Evolutionary conservation across 2,113 vertebrate genomes (phyloP).

Genomic region (Macroglossus sobrinus): DNA sequence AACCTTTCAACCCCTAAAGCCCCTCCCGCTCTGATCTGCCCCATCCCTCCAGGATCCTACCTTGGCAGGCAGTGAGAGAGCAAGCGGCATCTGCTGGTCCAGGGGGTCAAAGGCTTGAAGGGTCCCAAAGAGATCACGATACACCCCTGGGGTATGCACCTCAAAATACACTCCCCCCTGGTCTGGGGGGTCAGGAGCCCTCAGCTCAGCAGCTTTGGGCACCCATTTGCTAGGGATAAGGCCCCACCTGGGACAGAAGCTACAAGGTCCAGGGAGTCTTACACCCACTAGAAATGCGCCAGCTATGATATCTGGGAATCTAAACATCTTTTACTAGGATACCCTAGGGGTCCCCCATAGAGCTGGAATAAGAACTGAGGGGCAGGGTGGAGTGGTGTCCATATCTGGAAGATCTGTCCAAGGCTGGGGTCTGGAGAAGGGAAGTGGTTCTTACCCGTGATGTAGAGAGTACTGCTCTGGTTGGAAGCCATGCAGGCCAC

Average conservation of each 20-base stretch:
- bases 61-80: constrained; percentile 79
- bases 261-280: neutral
- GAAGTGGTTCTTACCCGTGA: constrained; percentile 72
- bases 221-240: constrained; percentile 55
- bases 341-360: neutral
- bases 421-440: neutral
- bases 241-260: constrained; percentile 19
- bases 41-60: constrained; percentile 58
- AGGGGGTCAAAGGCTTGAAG: constrained; percentile 77
- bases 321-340: neutral
- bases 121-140: constrained; percentile 82
- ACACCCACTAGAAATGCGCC: neutral
- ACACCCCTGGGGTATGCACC: constrained; percentile 78
- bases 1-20: neutral
- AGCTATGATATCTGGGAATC: neutral
- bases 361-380: neutral
- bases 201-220: constrained; percentile 68
- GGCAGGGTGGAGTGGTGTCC: neutral
- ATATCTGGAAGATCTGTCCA: neutral
- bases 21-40: neutral
- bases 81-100: constrained; percentile 77
- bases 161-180: constrained; percentile 80
- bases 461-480: constrained; percentile 78
- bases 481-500: constrained; percentile 77
- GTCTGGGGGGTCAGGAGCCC: constrained; percentile 68